phyloP scores from a whole-genome alignment of 2,113 vertebrate species.

The Pontoporia blainvillei region DNA sequence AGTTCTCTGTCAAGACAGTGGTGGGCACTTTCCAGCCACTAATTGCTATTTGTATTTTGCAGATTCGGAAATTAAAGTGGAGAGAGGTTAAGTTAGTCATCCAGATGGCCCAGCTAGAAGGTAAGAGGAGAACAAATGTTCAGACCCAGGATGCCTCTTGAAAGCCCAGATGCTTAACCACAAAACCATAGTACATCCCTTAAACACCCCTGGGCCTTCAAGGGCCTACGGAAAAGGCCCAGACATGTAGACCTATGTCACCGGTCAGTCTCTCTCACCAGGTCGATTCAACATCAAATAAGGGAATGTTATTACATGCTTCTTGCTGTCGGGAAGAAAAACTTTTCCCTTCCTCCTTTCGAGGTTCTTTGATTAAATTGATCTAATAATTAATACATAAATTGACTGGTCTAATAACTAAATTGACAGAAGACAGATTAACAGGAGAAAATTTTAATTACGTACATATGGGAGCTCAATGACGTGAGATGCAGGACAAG shows the following conservation, averaged over 20 bases:
- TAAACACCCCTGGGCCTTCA: neutral
- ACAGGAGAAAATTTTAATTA: neutral
- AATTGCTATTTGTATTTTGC: neutral
- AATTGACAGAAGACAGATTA: neutral
- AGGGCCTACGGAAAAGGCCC: neutral
- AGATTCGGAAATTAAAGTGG: neutral
- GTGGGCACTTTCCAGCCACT: neutral
- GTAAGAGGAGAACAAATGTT: neutral
- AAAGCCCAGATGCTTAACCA: neutral
- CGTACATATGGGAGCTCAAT: neutral
- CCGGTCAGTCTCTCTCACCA: fast-evolving
- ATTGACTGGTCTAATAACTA: neutral
- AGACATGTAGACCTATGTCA: too few species aligned
- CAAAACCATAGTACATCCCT: neutral
- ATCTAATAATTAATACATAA: neutral
- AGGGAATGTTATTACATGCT: fast-evolving
- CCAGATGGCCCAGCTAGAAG: neutral
- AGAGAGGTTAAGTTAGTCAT: neutral
- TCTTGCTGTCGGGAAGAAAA: too few species aligned
- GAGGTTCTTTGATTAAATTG: neutral
- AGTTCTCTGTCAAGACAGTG: neutral
- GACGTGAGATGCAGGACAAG: neutral
- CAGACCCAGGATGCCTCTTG: neutral
- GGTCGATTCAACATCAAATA: fast-evolving
- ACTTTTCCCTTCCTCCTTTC: neutral